Evolutionary conservation across 2,797 vertebrate species (phyloP).

Genomic region (Simalia tracyae): DNA sequence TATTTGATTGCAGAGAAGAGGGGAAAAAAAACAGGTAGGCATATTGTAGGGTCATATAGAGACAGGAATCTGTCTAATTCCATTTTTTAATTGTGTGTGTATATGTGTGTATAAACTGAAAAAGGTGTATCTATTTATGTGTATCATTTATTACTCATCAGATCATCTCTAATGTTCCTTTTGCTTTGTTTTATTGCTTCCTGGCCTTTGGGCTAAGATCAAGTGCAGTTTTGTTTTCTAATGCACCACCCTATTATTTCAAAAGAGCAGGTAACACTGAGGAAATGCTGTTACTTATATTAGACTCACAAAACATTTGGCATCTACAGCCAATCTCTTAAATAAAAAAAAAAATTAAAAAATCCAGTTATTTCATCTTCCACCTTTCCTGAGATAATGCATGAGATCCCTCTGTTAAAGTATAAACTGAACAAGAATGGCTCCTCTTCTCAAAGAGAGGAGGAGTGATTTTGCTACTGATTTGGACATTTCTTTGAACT

Average conservation of each 20-base stretch:
- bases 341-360: neutral
- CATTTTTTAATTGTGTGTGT: too few species aligned
- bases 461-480: slow-evolving; percentile 58
- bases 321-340: slow-evolving; percentile 39
- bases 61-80: neutral
- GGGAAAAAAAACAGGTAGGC: neutral
- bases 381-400: slow-evolving; percentile 60
- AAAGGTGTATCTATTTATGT: neutral
- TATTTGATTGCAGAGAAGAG: neutral
- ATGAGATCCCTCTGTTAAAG: slow-evolving; percentile 64
- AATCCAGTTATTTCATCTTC: slow-evolving; percentile 57
- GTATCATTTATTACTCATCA: slow-evolving; percentile 46
- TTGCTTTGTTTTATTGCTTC: neutral
- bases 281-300: slow-evolving; percentile 43
- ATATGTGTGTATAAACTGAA: neutral
- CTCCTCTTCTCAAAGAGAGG: slow-evolving; percentile 68
- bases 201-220: neutral
- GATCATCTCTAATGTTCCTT: neutral
- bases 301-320: slow-evolving; percentile 60
- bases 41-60: neutral
- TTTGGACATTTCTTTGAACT: slow-evolving; percentile 52
- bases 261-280: slow-evolving; percentile 49
- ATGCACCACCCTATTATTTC: slow-evolving; percentile 44
- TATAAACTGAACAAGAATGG: slow-evolving; percentile 64
- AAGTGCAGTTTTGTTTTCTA: slow-evolving; percentile 49